phyloP scores from a whole-genome alignment of 2,797 vertebrate genomes.

The Gobionotothen gibberifrons region DNA sequence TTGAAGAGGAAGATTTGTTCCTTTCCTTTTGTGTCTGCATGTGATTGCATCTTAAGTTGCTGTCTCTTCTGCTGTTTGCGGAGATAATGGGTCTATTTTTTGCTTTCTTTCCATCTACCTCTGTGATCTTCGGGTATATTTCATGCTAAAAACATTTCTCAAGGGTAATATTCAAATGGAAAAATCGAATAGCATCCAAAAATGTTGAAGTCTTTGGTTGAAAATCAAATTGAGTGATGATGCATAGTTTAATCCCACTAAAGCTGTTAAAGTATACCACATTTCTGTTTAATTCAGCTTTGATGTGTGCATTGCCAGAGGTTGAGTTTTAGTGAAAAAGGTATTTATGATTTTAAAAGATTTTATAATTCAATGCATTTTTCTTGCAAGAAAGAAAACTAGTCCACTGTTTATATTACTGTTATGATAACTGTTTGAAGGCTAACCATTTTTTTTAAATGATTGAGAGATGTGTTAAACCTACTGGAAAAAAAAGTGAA shows the following conservation, averaged over 20 bases:
- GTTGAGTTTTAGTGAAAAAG: neutral
- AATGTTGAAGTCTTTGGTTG: too few relatives aligned
- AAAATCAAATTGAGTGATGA: too few relatives aligned
- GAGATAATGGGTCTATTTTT: neutral
- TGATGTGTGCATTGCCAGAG: neutral
- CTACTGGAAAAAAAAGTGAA: neutral
- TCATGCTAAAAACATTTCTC: too few relatives aligned
- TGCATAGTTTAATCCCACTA: neutral
- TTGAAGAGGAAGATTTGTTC: neutral
- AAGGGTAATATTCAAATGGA: too few relatives aligned
- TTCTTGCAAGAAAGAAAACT: neutral
- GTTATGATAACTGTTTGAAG: neutral
- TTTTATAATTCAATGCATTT: neutral
- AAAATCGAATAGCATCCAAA: too few relatives aligned
- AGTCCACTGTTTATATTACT: neutral
- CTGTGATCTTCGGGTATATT: neutral
- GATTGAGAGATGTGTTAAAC: conserved; percentile 12
- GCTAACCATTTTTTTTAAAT: too few relatives aligned
- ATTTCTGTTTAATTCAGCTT: neutral
- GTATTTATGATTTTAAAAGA: neutral
- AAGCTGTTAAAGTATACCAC: neutral
- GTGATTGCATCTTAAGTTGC: neutral
- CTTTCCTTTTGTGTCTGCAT: neutral
- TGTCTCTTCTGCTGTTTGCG: neutral
- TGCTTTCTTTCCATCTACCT: neutral